Base-by-base conservation (phyloP, 2,797 vertebrate genomes). In the Adrianichthys oophorus region DNA sequence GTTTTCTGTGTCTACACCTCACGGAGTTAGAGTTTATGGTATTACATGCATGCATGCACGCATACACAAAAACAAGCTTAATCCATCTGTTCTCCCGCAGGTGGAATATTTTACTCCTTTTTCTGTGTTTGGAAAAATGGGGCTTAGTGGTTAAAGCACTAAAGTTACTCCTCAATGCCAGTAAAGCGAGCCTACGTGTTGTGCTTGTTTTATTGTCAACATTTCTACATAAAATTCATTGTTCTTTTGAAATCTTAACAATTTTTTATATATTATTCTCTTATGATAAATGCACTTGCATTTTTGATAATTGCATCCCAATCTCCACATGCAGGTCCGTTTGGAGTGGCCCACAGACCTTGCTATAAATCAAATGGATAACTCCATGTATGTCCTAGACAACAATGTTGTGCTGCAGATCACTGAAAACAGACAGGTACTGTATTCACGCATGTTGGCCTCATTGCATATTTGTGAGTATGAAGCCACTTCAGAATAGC, bases 381-480 rank as follows among this genome's bases (percentile, higher is more conserved):
- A 99, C 86, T 99, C 98, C 72, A 95, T 99, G 70, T 99, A 96
- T 0, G 95, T 99, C 56, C 76, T 99, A 91, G 98, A 99, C 87
- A 99, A 99, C 88, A 99, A 98, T 0, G 95, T 99, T 0, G 96
- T 99, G 41, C 82, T 99, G 48, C 98, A 99, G 91, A 98, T 99
- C 87, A 98, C 96, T 0, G 97, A 99, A 70, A 98, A 98, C 68
- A 92, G 96, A 3, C 91, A 93, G 88, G 89, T 90, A 73, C 1
- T 7, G 2, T 40, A 15, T 5, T 13, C 15, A 16, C 4, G 7
- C 5, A 41, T 4, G 15, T 1, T n/a, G 13, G 52, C 4, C 2
- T 15, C 15, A 40, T 3, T 32, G 15, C 4, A 24, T 57, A 14
- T 21, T 32, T 47, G 18, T 15, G 7, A 50, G 7, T 26, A 7